Conservation (phyloP, 2,797 vertebrate genomes). For the Luscinia luscinia region DNA sequence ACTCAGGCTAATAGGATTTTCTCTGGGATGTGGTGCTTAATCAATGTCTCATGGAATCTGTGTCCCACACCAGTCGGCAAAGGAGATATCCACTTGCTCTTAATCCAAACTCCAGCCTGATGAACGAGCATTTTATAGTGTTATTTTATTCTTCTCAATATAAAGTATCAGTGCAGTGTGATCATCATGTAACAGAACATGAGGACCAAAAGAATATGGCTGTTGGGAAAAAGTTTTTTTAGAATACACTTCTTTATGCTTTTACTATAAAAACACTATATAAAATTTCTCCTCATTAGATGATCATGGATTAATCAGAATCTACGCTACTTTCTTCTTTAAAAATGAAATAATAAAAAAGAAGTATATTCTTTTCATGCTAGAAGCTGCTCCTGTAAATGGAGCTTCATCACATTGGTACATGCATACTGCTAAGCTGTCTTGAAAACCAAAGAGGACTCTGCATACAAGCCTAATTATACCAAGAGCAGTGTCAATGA, state of each 20-base stretch:
- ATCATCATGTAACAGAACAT: not conserved
- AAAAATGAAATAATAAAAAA: not conserved
- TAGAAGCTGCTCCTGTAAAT: not conserved
- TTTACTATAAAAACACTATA: not conserved
- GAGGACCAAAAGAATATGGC: not conserved
- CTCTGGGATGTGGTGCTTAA: not conserved
- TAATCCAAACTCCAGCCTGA: not conserved
- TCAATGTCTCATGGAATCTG: accelerated
- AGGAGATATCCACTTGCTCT: not conserved
- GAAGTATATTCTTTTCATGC: not conserved
- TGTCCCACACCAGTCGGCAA: accelerated
- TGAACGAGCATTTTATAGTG: not conserved
- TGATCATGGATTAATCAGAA: not conserved
- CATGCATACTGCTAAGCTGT: not conserved
- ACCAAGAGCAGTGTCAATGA: not conserved
- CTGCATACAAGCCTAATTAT: not conserved
- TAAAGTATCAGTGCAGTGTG: not conserved
- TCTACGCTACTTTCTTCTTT: not conserved
- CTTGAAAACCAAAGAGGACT: not conserved
- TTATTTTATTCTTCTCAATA: not conserved
- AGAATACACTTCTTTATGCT: not conserved
- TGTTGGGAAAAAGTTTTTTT: not conserved
- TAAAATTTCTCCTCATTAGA: not conserved
- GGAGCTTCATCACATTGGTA: not conserved
- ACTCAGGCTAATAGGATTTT: not conserved